Conservation (phyloP, 2,888 invertebrate genomes). For the Acanthosepion pharaonis region DNA sequence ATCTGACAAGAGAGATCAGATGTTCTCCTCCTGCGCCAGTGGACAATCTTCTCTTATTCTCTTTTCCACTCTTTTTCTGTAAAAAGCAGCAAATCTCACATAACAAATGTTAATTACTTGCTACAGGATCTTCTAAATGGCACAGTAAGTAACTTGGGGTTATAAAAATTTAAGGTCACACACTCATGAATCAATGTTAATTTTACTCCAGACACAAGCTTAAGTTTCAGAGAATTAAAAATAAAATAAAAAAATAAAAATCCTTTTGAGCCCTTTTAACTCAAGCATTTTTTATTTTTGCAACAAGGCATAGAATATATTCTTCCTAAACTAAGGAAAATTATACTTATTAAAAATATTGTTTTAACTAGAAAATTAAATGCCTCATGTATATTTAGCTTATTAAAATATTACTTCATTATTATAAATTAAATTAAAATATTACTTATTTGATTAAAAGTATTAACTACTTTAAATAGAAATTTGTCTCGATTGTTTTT, state of each 20-base stretch:
- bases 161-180: constrained; percentile 23
- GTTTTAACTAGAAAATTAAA: no score
- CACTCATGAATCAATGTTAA: constrained; percentile 33
- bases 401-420: no score
- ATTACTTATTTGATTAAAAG: no score
- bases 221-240: neutral
- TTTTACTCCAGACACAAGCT: neutral
- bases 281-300: neutral
- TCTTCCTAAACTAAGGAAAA: neutral
- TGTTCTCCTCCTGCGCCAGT: no score
- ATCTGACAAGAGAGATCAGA: neutral
- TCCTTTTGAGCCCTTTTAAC: neutral
- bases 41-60: neutral
- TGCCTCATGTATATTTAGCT: no score
- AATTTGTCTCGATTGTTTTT: no score
- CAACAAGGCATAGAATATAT: neutral
- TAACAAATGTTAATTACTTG: constrained; percentile 33
- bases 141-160: constrained; percentile 21
- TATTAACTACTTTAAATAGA: no score
- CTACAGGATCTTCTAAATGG: neutral
- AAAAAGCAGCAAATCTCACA: neutral
- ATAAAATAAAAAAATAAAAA: neutral
- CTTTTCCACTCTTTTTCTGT: neutral
- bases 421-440: no score
- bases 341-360: neutral